phyloP scores from a whole-genome alignment of 2,888 invertebrate genomes.

The Coenonympha arcania region DNA sequence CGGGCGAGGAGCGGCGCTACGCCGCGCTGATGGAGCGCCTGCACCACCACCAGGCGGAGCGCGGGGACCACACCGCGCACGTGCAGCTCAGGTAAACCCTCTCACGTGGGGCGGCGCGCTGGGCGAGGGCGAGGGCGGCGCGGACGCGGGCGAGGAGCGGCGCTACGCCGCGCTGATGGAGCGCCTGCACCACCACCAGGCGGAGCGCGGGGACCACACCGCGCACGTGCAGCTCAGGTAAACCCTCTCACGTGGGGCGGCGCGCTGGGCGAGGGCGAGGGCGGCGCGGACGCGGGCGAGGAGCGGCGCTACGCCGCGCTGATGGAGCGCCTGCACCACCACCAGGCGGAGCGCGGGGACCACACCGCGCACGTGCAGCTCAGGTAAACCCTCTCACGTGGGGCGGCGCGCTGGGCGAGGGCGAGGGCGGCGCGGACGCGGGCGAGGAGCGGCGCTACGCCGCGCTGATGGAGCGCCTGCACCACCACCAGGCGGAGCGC shows the following conservation, averaged over 20 bases:
- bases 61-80: slow-evolving; percentile 79
- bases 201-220: slow-evolving; percentile 75
- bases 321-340: slow-evolving; percentile 77
- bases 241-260: slow-evolving; percentile 46
- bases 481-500: too few relatives aligned
- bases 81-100: slow-evolving; percentile 78
- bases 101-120: slow-evolving; percentile 47
- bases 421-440: too few relatives aligned
- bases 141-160: slow-evolving; percentile 52
- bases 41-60: slow-evolving; percentile 72
- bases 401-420: too few relatives aligned
- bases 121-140: slow-evolving; percentile 59
- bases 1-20: slow-evolving; percentile 70
- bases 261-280: slow-evolving; percentile 56
- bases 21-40: slow-evolving; percentile 80
- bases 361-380: slow-evolving; percentile 83
- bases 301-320: slow-evolving; percentile 77
- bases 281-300: slow-evolving; percentile 44
- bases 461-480: too few relatives aligned
- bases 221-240: slow-evolving; percentile 84
- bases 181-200: slow-evolving; percentile 75
- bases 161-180: slow-evolving; percentile 80
- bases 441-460: too few relatives aligned
- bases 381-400: slow-evolving; percentile 69
- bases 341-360: slow-evolving; percentile 74